Conservation (phyloP, 1,140 invertebrate species). For the Pogonognathellus flavescens region DNA sequence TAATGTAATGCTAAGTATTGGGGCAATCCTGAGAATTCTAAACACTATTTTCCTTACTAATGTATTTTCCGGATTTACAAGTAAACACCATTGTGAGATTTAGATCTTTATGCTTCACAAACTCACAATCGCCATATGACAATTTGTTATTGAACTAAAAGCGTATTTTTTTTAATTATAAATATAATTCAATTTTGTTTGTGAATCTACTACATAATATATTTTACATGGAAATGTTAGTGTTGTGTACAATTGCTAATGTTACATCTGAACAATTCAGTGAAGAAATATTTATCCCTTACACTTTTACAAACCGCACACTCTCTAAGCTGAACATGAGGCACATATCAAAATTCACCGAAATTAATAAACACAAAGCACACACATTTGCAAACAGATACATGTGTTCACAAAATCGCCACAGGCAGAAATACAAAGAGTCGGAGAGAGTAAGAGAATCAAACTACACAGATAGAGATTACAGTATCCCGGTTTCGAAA, state of each 20-base stretch:
- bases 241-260: no score
- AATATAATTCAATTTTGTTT: not conserved
- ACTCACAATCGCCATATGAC: no score
- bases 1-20: no score
- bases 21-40: no score
- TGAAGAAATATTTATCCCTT: not conserved
- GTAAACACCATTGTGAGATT: no score
- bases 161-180: no score
- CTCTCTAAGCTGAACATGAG: not conserved
- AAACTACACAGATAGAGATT: constrained; percentile 2
- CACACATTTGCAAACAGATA: constrained; percentile 32
- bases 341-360: not conserved
- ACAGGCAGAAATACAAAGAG: not conserved
- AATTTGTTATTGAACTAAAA: no score
- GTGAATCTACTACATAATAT: no score
- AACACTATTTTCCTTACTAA: no score
- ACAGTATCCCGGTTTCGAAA: not conserved
- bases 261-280: not conserved
- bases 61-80: no score
- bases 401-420: constrained; percentile 34
- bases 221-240: no score
- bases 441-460: not conserved
- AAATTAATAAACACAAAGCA: constrained; percentile 37
- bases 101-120: no score
- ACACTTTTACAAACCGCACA: not conserved